Base-by-base conservation (phyloP, 2,888 invertebrate species). In the Ornithoptera alexandrae region DNA sequence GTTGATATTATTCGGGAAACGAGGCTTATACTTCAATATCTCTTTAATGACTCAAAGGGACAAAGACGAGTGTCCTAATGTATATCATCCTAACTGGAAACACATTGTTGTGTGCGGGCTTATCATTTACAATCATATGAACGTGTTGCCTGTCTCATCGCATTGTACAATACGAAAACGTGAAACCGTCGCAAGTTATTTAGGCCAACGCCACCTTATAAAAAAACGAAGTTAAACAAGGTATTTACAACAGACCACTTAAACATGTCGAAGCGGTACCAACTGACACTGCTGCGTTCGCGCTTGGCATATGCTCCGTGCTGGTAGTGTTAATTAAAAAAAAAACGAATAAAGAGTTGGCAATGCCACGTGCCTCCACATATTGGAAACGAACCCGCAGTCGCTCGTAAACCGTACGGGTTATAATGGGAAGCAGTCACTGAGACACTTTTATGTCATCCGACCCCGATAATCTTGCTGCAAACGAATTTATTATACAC, bases 361-460 rank as follows among this genome's bases (percentile, higher is more conserved):
- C 73, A 77, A 72, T 77, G 81, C 78, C 84, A 83, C 85, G 85
- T 84, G 84, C 81, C 77, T 72, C 79, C 79, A 81, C 82, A 82
- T 82, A 82, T 81, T 81, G 77, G 75, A 80, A 79, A 75, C 64
- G 67, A 74, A 79, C 75, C 72, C 76, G 67, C 72, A 69, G 68
- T 72, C 71, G 71, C 69, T 73, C 76, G 67, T 75, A 78, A 78
- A 77, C 70, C 73, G 76, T 76, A 72, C 77, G 79, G 77, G 74
- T 77, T 77, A 78, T 78, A 79, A 79, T 79, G 79, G 79, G 75
- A 75, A 76, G 75, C 73, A 75, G 73, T 75, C 71, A 68, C 72
- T 74, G 74, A 71, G 79, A 80, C 86, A 87, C 84, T 88, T 88
- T 85, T 87, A 86, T 84, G 87, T 84, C 86, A 87, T 87, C 88